These are phyloP conservation scores for Thunnus albacares DNA, from an alignment of 2,797 vertebrate species.

Conservation along the genomic window DNA sequence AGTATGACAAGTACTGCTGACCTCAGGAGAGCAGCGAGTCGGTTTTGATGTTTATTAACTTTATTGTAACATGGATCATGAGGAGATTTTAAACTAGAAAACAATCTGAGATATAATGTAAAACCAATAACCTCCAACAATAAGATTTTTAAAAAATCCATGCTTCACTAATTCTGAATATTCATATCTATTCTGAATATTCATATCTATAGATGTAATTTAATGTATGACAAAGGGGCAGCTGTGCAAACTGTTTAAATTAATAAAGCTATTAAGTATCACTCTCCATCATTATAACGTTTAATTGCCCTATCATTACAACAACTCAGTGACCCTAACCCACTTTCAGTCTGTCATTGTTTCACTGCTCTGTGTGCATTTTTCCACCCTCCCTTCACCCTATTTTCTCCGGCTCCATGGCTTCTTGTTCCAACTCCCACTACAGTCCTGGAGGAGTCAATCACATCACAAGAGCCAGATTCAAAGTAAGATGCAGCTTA, in stretches of 20 bases:
- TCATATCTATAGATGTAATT: not conserved
- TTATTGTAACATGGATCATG: not conserved
- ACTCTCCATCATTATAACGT: slow-evolving; percentile 5
- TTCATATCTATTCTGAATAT: not conserved
- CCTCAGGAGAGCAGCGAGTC: not conserved
- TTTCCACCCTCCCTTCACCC: slow-evolving; percentile 59
- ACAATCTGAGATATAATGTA: not conserved
- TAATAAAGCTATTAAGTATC: slow-evolving; percentile 31
- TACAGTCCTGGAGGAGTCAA: slow-evolving; percentile 17
- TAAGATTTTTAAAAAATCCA: not conserved
- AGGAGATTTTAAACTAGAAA: not conserved
- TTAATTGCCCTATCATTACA: slow-evolving; percentile 48
- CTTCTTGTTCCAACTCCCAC: slow-evolving; percentile 46
- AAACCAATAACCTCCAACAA: not conserved
- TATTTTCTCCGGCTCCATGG: slow-evolving; percentile 43
- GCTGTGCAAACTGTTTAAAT: slow-evolving; percentile 44
- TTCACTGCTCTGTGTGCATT: slow-evolving; percentile 56
- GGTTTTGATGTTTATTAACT: slow-evolving; percentile 10
- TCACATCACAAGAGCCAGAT: slow-evolving; percentile 29
- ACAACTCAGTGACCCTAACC: slow-evolving; percentile 66
- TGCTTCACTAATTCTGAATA: not conserved
- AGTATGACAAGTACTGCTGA: not conserved
- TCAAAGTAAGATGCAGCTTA: slow-evolving; percentile 1
- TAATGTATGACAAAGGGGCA: not conserved
- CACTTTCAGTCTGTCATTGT: slow-evolving; percentile 66